Percentiles rank a stretch among this genome's conserved stretches.
Evolutionary conservation across 53 echinoderm and acorn worm species (phyloP).

Genomic region (Astropecten irregularis): DNA sequence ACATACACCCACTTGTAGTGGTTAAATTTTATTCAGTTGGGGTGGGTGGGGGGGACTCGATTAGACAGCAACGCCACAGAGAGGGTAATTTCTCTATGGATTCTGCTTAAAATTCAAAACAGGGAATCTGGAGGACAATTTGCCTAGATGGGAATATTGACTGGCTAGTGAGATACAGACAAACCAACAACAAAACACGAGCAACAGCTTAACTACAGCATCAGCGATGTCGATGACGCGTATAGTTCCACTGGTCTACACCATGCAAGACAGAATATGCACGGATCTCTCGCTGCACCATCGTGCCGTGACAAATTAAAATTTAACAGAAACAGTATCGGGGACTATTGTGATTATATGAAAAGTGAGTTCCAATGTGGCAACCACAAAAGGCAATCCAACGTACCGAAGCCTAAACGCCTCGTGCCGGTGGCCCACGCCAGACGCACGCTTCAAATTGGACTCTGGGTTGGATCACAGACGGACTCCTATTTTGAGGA

Average conservation of each 20-base stretch:
- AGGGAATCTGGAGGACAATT: too few relatives aligned
- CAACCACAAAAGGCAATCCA: conserved; percentile 36
- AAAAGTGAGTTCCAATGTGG: background rate
- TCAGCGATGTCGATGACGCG: background rate
- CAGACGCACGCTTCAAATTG: conserved; percentile 16
- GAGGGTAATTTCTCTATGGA: too few relatives aligned
- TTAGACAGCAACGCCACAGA: too few relatives aligned
- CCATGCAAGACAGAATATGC: background rate
- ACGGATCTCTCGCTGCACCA: too few relatives aligned
- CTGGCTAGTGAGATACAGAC: too few relatives aligned
- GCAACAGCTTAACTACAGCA: background rate
- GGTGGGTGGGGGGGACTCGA: too few relatives aligned
- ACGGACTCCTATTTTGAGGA: background rate
- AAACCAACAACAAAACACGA: background rate
- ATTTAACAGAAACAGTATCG: conserved; percentile 60
- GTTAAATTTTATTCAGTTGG: too few relatives aligned
- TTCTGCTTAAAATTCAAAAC: too few relatives aligned
- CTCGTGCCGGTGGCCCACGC: conserved; percentile 40
- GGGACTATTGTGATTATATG: conserved; percentile 20
- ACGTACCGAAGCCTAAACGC: background rate
- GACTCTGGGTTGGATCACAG: background rate
- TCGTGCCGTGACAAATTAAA: conserved; percentile 50
- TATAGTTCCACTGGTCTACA: background rate
- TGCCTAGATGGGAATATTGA: too few relatives aligned
- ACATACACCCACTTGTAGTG: too few relatives aligned